Percentiles rank a stretch among this genome's conserved stretches.
These are phyloP conservation scores for Seira ritae DNA, from an alignment of 2,888 invertebrate genomes.

Conservation along the genomic window DNA sequence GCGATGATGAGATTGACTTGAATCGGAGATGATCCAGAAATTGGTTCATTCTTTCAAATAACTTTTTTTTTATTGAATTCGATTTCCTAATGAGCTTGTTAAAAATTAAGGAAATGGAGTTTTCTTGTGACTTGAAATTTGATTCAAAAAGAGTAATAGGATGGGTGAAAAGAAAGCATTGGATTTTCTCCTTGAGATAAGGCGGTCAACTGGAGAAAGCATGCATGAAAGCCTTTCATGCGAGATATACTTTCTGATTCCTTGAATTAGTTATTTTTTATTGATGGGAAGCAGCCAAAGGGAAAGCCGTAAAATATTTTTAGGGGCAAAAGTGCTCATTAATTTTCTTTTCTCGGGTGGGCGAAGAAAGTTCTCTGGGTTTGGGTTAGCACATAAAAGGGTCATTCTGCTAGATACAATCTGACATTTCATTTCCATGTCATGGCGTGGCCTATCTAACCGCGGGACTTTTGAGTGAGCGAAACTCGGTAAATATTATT, in stretches of 20 bases:
- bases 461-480: neutral
- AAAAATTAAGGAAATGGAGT: neutral
- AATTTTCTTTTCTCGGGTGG: neutral
- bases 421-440: too few species aligned
- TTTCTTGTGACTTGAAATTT: too few species aligned
- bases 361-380: too few species aligned
- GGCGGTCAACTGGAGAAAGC: conserved; percentile 8
- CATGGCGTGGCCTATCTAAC: too few species aligned
- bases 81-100: neutral
- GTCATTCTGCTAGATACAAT: too few species aligned
- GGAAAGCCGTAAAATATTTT: neutral
- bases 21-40: too few species aligned
- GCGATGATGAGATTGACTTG: too few species aligned
- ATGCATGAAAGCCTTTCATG: neutral
- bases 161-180: too few species aligned
- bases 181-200: neutral
- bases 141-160: too few species aligned
- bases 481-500: conserved; percentile 8
- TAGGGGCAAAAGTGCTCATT: conserved; percentile 1
- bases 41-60: too few species aligned
- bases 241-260: neutral
- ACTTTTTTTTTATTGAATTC: too few species aligned
- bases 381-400: too few species aligned
- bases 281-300: neutral
- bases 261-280: neutral